Percentiles rank a stretch among this genome's conserved stretches.
These are phyloP conservation scores for Tribolium madens DNA, from an alignment of 1,140 invertebrate genomes.

Conservation along the genomic window DNA sequence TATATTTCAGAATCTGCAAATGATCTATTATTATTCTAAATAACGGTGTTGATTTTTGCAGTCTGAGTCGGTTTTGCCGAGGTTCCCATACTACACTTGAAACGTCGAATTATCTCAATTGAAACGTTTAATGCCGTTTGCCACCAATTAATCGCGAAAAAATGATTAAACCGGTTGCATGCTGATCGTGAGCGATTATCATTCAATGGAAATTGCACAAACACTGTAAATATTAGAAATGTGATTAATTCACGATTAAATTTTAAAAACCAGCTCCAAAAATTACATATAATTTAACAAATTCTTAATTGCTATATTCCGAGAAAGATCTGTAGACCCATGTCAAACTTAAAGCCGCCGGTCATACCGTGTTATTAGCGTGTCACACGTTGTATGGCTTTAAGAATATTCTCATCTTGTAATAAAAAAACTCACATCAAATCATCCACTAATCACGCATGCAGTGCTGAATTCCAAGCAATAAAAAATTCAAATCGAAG, in stretches of 20 bases:
- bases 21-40: slow-evolving; percentile 61
- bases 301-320: slow-evolving; percentile 60
- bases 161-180: slow-evolving; percentile 3
- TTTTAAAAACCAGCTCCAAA: slow-evolving; percentile 48
- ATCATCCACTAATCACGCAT: slow-evolving; percentile 31
- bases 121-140: slow-evolving; percentile 12
- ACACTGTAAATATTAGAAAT: slow-evolving; percentile 46
- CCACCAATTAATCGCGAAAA: slow-evolving; percentile 30
- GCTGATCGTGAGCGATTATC: not conserved
- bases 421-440: slow-evolving; percentile 20
- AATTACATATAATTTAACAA: slow-evolving; percentile 61
- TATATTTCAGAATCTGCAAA: slow-evolving; percentile 58
- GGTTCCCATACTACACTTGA: slow-evolving; percentile 57
- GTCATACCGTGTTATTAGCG: slow-evolving; percentile 58
- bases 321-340: slow-evolving; percentile 56
- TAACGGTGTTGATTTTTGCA: slow-evolving; percentile 56
- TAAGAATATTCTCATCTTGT: slow-evolving; percentile 35
- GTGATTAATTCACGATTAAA: slow-evolving; percentile 58
- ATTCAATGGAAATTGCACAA: slow-evolving; percentile 38
- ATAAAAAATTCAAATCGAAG: slow-evolving; percentile 4
- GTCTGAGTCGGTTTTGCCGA: slow-evolving; percentile 47
- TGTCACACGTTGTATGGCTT: slow-evolving; percentile 52
- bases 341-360: slow-evolving; percentile 57
- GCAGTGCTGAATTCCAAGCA: slow-evolving; percentile 7
- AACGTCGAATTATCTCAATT: slow-evolving; percentile 17